phyloP scores from a whole-genome alignment of 1,140 invertebrate genomes.

The Drosophila bipectinata region DNA sequence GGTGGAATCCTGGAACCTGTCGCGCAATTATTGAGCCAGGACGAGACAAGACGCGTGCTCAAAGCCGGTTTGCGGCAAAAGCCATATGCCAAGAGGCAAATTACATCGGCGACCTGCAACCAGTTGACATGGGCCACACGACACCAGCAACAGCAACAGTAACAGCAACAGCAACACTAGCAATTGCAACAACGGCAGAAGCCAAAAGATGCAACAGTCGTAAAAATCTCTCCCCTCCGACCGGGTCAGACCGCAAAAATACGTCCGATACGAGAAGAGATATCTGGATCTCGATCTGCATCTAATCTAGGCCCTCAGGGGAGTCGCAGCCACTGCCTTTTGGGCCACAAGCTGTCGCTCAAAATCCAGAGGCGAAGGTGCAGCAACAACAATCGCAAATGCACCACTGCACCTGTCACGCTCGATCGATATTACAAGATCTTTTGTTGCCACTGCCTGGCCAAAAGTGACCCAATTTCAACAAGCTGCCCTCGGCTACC shows the following conservation, averaged over 20 bases:
- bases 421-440: conserved; percentile 73
- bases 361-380: conserved; percentile 49
- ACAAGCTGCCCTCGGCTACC: conserved; percentile 26
- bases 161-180: conserved; percentile 32
- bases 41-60: conserved; percentile 73
- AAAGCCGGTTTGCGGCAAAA: conserved; percentile 72
- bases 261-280: conserved; percentile 27
- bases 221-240: conserved; percentile 64
- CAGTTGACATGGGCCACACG: conserved; percentile 79
- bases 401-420: conserved; percentile 71
- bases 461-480: conserved; percentile 76
- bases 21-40: conserved; percentile 77
- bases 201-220: conserved; percentile 64
- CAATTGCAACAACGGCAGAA: conserved; percentile 32
- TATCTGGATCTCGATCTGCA: conserved; percentile 51
- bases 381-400: conserved; percentile 56
- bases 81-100: conserved; percentile 74
- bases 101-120: conserved; percentile 66
- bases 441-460: conserved; percentile 20
- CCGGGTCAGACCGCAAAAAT: conserved; percentile 61
- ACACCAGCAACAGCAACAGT: conserved; percentile 32
- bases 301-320: conserved; percentile 76
- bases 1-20: conserved; percentile 73
- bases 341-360: conserved; percentile 72
- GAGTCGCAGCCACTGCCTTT: conserved; percentile 47